Percentiles rank a stretch among this genome's conserved stretches.
phyloP scores from a whole-genome alignment of 2,888 invertebrate genomes.

The Drosophila falleni region DNA sequence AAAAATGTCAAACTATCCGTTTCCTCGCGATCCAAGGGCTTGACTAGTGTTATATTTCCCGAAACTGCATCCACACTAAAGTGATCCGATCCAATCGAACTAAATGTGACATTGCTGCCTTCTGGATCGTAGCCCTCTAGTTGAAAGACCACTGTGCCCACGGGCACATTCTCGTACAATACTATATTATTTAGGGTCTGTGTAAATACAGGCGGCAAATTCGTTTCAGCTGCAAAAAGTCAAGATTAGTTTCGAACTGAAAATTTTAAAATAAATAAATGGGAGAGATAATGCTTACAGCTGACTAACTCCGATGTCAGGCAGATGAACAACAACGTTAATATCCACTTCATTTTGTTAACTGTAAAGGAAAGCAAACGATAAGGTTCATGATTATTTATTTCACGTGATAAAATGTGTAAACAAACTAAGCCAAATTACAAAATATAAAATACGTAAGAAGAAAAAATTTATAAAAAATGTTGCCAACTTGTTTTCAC shows the following conservation, averaged over 20 bases:
- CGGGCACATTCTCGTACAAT: constrained; percentile 91
- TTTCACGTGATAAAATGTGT: constrained; percentile 24
- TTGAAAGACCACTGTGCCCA: constrained; percentile 92
- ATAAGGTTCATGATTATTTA: constrained; percentile 35
- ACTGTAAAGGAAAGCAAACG: constrained; percentile 48
- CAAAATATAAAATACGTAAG: constrained; percentile 18
- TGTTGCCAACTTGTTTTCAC: constrained; percentile 53
- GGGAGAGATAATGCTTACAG: constrained; percentile 37
- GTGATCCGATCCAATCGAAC: constrained; percentile 92
- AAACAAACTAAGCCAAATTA: constrained; percentile 53
- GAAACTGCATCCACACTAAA: constrained; percentile 91
- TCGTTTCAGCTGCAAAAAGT: constrained; percentile 84
- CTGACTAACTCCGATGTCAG: constrained; percentile 48
- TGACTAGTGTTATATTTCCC: constrained; percentile 92
- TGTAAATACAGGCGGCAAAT: constrained; percentile 90
- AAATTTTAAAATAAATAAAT: background rate
- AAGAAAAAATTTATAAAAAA: constrained; percentile 35
- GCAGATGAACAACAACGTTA: constrained; percentile 51
- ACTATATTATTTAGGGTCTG: constrained; percentile 92
- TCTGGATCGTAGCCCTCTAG: constrained; percentile 94
- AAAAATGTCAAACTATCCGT: constrained; percentile 92
- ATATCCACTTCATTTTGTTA: constrained; percentile 56
- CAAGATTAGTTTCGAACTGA: constrained; percentile 6
- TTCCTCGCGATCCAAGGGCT: constrained; percentile 93
- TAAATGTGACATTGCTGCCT: constrained; percentile 89